Evolutionary conservation across 2,113 vertebrate genomes (phyloP).

Genomic region (Bungarus multicinctus): DNA sequence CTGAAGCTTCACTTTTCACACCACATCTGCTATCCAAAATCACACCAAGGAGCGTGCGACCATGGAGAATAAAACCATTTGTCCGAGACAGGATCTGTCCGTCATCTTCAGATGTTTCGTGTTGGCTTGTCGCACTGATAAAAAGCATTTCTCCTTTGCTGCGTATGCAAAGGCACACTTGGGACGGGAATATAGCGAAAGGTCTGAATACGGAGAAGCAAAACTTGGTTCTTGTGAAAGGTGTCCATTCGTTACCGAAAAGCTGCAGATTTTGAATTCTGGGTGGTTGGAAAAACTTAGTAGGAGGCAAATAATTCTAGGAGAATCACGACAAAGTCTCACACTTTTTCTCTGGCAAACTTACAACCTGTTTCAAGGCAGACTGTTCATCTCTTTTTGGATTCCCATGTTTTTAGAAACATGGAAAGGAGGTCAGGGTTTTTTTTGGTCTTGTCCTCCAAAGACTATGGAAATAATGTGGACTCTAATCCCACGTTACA

Average conservation of each 20-base stretch:
- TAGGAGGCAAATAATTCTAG: background rate
- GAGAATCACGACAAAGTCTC: conserved; percentile 3
- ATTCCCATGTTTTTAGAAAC: conserved; percentile 10
- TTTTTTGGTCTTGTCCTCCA: too few relatives aligned
- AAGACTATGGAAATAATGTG: too few relatives aligned
- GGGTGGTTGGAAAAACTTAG: background rate
- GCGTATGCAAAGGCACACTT: background rate
- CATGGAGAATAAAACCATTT: background rate
- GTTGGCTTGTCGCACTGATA: background rate
- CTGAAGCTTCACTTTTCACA: background rate
- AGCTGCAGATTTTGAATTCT: background rate
- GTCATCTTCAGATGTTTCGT: background rate
- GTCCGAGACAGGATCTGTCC: too few relatives aligned
- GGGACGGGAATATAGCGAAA: background rate
- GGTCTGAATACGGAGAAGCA: background rate
- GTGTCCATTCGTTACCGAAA: background rate
- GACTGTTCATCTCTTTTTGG: background rate
- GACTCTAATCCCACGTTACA: too few relatives aligned
- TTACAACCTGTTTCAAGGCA: conserved; percentile 13
- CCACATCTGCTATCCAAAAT: conserved; percentile 1
- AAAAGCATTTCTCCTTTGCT: background rate
- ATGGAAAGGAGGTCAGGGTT: background rate
- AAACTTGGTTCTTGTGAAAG: background rate
- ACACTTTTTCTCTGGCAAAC: background rate
- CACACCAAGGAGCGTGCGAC: background rate